phyloP scores from a whole-genome alignment of 1,140 invertebrate species.

The Pteromalus puparum region DNA sequence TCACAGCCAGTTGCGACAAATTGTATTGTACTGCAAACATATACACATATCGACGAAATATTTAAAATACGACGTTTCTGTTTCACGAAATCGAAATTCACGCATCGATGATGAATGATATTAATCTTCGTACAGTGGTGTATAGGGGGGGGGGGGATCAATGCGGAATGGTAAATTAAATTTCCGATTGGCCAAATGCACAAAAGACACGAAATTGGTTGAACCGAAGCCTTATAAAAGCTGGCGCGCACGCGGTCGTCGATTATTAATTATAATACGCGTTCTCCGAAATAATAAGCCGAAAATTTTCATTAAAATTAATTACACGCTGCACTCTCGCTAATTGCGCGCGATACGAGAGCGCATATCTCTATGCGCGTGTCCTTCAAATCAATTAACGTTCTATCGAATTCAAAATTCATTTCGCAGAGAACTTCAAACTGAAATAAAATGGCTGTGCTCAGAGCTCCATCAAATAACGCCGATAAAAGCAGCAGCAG shows the following conservation, averaged over 20 bases:
- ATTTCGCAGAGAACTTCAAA: background rate
- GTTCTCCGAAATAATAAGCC: background rate
- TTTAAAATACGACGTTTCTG: too few relatives aligned
- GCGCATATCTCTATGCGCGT: too few relatives aligned
- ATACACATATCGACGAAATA: too few relatives aligned
- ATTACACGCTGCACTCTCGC: background rate
- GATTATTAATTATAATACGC: background rate
- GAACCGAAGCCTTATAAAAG: background rate
- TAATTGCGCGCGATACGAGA: background rate
- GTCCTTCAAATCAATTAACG: background rate
- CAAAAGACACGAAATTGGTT: background rate
- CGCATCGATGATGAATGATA: too few relatives aligned
- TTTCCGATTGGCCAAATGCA: background rate
- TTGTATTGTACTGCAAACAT: too few relatives aligned
- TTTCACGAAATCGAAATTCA: too few relatives aligned
- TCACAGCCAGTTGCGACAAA: background rate
- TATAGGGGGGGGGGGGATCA: background rate
- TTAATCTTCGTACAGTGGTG: too few relatives aligned
- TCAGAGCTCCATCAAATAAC: background rate
- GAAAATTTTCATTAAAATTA: conserved; percentile 5
- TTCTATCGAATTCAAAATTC: background rate
- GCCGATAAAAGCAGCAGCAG: background rate
- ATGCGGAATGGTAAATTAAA: background rate
- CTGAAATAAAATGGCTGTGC: too few relatives aligned
- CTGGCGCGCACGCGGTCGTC: too few relatives aligned